A percentile compares a stretch with the other conserved stretches of the same genome.
phyloP scores from a whole-genome alignment of 2,888 invertebrate genomes.

The Pomacea canaliculata region DNA sequence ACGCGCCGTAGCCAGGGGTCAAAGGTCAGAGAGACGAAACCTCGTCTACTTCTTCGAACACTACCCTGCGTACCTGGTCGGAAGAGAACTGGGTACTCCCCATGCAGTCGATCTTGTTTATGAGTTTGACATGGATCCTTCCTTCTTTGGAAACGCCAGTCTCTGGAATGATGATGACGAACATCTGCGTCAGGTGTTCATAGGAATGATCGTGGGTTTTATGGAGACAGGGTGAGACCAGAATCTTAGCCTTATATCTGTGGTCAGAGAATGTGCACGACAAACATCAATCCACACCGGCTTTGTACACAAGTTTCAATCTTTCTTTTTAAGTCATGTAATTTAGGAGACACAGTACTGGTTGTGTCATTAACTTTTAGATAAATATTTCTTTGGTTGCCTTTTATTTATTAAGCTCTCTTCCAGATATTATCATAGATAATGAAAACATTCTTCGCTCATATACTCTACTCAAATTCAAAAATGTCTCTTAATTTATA shows the following conservation, averaged over 20 bases:
- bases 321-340: too few species aligned
- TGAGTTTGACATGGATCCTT: not conserved
- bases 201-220: not conserved
- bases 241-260: not conserved
- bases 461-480: too few species aligned
- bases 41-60: not conserved
- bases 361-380: too few species aligned
- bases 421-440: too few species aligned
- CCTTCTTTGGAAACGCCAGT: not conserved
- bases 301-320: too few species aligned
- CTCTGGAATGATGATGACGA: constrained; percentile 4
- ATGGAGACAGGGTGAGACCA: not conserved
- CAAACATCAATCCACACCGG: too few species aligned
- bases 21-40: not conserved
- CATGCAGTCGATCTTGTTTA: not conserved
- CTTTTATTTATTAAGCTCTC: too few species aligned
- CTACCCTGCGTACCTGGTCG: not conserved
- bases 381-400: too few species aligned
- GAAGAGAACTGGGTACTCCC: not conserved
- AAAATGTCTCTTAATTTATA: too few species aligned
- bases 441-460: too few species aligned
- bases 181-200: not conserved
- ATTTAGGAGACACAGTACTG: too few species aligned
- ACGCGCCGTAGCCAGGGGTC: not conserved
- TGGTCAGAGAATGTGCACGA: too few species aligned